These are phyloP conservation scores for Aporophyla lueneburgensis DNA, from an alignment of 2,888 invertebrate genomes.

Conservation along the genomic window DNA sequence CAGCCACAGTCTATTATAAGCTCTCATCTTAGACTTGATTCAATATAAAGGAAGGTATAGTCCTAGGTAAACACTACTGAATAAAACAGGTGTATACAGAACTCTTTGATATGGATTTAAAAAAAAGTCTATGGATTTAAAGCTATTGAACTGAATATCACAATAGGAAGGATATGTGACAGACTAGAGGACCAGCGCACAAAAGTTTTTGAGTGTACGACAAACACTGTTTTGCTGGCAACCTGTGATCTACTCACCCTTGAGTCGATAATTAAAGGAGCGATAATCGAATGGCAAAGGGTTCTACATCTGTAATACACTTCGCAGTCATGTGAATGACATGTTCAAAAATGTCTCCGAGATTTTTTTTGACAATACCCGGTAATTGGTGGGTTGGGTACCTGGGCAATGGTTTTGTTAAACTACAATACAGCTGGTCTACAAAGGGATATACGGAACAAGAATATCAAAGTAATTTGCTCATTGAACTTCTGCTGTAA, in stretches of 20 bases:
- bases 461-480: conserved; percentile 86
- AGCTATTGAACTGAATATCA: conserved; percentile 85
- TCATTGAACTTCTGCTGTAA: conserved; percentile 78
- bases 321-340: conserved; percentile 81
- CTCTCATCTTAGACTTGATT: conserved; percentile 49
- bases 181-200: conserved; percentile 86
- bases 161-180: conserved; percentile 90
- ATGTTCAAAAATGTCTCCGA: conserved; percentile 89
- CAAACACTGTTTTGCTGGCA: conserved; percentile 65
- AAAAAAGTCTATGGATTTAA: conserved; percentile 81
- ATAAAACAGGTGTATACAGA: conserved; percentile 82
- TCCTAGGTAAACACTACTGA: conserved; percentile 70
- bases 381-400: conserved; percentile 91
- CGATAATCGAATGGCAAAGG: conserved; percentile 62
- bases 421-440: conserved; percentile 84
- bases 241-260: background rate
- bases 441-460: conserved; percentile 81
- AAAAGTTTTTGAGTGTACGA: conserved; percentile 84
- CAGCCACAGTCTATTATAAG: conserved; percentile 49
- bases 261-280: conserved; percentile 60
- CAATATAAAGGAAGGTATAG: conserved; percentile 50
- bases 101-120: conserved; percentile 81
- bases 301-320: conserved; percentile 29
- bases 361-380: conserved; percentile 87
- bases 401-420: conserved; percentile 88